Base-by-base conservation (phyloP, 2,888 invertebrate genomes). In the Orthonychiurus folsomi region DNA sequence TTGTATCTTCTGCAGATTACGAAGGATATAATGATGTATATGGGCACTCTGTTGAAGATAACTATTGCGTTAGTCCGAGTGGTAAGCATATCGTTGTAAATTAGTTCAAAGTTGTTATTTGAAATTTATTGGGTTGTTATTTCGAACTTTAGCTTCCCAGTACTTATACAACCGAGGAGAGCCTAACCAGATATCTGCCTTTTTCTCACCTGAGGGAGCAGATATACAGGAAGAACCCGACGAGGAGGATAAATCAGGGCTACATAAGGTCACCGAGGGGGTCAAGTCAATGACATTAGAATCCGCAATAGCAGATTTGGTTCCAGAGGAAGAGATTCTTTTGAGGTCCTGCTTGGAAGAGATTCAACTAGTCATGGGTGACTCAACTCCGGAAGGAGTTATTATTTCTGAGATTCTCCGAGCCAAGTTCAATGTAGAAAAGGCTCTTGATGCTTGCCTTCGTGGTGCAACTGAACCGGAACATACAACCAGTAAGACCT, bases 21-120 rank as follows among this genome's bases (percentile, higher is more conserved):
- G 93, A 93, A 74, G 87, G 85, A 20, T 89, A 89, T 74, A 90
- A 92, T 75, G 92, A 91, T 80, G 84, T 90, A 64, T 95, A 93
- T 77, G 94, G 94, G 15, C 89, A 91, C 77, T 94, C 94, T 1
- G 87, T 93, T 52, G 95, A 95, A 78, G 94, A 95, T 75, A 93
- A 93, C 76, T 88, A 85, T 77, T 88, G 87, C 75, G 85, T 93
- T 74, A 95, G 94, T 18, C 93, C 94, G 1, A 88, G 88, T 75
- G 80, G 81, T 80, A 74, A 74, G 69, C 54, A 15, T 57, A 21
- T 50, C 48, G 27, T 64, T 61, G 9, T 15, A 37, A 37, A 37
- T 37, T 37, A 9, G 37, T 15, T 37, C 5, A 25, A 23, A 26
- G 59, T 59, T 47, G 15, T 56, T 63, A 48, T 60, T 54, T 27